Evolutionary conservation across 2,888 invertebrate species (phyloP).

Genomic region (Rugalucina vietnamica): DNA sequence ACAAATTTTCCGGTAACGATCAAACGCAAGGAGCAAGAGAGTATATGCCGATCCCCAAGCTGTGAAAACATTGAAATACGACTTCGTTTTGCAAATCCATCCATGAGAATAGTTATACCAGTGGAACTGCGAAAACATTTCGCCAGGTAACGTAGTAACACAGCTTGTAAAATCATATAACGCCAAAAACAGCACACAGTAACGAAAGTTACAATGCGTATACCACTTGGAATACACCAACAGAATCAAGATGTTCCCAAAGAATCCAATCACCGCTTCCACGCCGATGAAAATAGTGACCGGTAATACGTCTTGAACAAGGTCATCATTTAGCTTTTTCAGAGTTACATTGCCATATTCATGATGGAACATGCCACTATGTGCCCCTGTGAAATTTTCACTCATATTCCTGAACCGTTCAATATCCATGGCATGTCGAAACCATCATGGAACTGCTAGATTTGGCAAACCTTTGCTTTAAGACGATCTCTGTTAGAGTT

Average conservation of each 20-base stretch:
- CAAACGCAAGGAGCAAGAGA: slow-evolving; percentile 45
- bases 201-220: slow-evolving; percentile 39
- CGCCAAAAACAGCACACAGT: slow-evolving; percentile 46
- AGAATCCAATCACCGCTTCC: slow-evolving; percentile 37
- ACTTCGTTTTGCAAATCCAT: slow-evolving; percentile 57
- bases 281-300: slow-evolving; percentile 45
- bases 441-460: not conserved
- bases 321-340: not conserved
- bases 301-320: slow-evolving; percentile 18
- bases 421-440: not conserved
- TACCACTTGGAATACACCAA: slow-evolving; percentile 26
- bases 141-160: slow-evolving; percentile 50
- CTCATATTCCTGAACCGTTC: not conserved
- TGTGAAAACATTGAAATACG: slow-evolving; percentile 39
- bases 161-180: slow-evolving; percentile 53
- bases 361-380: no score
- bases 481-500: not conserved
- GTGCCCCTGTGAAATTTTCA: no score
- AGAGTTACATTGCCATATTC: no score
- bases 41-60: slow-evolving; percentile 51
- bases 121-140: slow-evolving; percentile 49
- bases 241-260: slow-evolving; percentile 47
- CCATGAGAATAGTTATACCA: slow-evolving; percentile 48
- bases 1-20: slow-evolving; percentile 53
- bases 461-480: not conserved